Base-by-base conservation (phyloP, 2,113 vertebrate genomes). In the Chaetura pelagica region DNA sequence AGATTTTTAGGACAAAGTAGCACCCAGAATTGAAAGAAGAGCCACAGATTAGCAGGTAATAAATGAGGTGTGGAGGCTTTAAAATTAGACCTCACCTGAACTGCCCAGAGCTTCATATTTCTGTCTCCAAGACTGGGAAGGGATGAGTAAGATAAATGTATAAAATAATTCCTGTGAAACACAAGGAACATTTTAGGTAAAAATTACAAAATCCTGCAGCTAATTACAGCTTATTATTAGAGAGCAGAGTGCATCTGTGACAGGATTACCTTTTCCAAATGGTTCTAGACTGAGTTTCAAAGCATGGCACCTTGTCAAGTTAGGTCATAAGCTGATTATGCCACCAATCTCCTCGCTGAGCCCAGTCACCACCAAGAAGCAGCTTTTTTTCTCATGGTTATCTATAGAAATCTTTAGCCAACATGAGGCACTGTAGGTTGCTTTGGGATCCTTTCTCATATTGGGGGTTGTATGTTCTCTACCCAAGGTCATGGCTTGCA, bases 261-360 rank as follows among this genome's bases (percentile, higher is more conserved):
- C 18, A 92, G 44, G 52, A 57, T 97, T 95, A 87, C 68, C 48
- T 79, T 71, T 54, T 64, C 62, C 2, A 9, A 72, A 52, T 44
- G 26, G 2, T 82, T 96, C 90, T 93, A 93, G 42, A 82, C 67
- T 90, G 90, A 93, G 38, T 95, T 96, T 89, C 85, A 80, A 73
- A 64, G 77, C 84, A 59, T 58, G 59, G 40, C 73, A 84, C 80
- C 49, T 91, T 89, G 82, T 94, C 91, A 92, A 89, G 20, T 73
- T 89, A 81, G 79, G 86, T 94, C 80, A 87, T 84, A 79, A 73
- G 19, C 40, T 94, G 94, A 93, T 89, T 80, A 80, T 72, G 75
- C 82, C 69, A 61, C 94, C 93, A 73, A 69, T 83, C 58, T 94
- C 26, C 58, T 84, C 44, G 17, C 34, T 95, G 59, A 38, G 35